phyloP scores from a whole-genome alignment of 2,797 vertebrate genomes.

The Peromyscus nudipes region DNA sequence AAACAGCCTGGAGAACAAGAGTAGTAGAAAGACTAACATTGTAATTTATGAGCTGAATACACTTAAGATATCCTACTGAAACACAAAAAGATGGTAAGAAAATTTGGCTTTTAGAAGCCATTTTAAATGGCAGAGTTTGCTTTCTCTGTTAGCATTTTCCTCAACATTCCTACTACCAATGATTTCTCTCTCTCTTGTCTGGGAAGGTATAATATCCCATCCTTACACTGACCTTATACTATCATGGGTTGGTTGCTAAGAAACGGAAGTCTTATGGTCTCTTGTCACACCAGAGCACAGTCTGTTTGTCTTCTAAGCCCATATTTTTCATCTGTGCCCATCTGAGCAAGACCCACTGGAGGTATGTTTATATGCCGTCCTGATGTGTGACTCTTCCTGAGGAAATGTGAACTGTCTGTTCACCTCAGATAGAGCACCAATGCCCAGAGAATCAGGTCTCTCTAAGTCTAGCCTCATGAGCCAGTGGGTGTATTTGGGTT shows the following conservation, averaged over 20 bases:
- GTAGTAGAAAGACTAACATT: neutral
- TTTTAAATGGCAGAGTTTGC: neutral
- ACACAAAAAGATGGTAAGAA: neutral
- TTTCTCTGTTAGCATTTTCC: neutral
- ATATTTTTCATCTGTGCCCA: neutral
- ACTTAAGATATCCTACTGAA: neutral
- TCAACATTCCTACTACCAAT: neutral
- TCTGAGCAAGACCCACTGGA: neutral
- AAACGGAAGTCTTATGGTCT: neutral
- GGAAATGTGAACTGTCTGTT: neutral
- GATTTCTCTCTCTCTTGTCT: neutral
- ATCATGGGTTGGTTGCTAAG: neutral
- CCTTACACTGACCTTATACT: neutral
- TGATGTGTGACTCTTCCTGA: neutral
- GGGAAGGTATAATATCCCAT: neutral
- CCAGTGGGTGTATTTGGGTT: neutral
- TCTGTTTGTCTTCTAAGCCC: slow-evolving; percentile 16
- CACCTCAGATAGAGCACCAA: neutral
- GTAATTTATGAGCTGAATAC: neutral
- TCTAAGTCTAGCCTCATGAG: neutral
- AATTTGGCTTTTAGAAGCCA: neutral
- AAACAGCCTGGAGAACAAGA: neutral
- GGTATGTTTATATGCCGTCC: neutral
- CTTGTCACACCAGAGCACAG: neutral
- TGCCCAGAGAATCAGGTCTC: neutral